Evolutionary conservation across 2,797 vertebrate species (phyloP).

Genomic region (Crocodylus rhombifer): DNA sequence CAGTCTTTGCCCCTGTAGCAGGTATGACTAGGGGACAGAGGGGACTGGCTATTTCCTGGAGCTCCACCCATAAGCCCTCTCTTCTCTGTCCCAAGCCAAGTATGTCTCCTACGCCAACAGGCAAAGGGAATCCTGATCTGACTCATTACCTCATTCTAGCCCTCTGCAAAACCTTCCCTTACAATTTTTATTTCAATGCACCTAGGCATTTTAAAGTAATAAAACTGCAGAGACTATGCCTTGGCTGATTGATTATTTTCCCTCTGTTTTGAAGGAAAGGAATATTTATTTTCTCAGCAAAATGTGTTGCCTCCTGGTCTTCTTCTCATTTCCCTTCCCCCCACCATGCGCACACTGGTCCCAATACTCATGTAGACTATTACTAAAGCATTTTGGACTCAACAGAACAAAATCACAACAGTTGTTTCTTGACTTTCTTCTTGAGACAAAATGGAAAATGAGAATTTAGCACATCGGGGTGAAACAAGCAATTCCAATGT

Average conservation of each 20-base stretch:
- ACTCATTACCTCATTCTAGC: not conserved
- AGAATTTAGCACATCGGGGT: not conserved
- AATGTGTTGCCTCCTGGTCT: not conserved
- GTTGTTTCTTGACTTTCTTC: conserved; percentile 51
- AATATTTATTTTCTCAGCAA: conserved; percentile 10
- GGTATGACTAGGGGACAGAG: not conserved
- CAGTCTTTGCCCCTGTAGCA: not conserved
- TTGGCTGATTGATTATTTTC: conserved; percentile 35
- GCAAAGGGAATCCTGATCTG: not conserved
- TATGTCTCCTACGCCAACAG: fast-evolving
- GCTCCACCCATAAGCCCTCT: not conserved
- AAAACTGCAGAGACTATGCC: conserved; percentile 33
- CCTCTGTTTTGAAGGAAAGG: conserved; percentile 42
- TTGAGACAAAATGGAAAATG: conserved; percentile 54
- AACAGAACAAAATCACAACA: conserved; percentile 37
- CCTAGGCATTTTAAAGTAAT: conserved; percentile 41
- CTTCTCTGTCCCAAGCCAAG: not conserved
- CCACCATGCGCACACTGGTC: not conserved
- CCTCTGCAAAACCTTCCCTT: not conserved
- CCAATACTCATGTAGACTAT: not conserved
- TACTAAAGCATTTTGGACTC: conserved; percentile 28
- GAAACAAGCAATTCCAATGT: conserved; percentile 23
- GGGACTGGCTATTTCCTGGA: not conserved
- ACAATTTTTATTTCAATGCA: conserved; percentile 47
- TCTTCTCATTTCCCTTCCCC: not conserved